phyloP scores from a whole-genome alignment of 2,113 vertebrate genomes.

The Mormoops blainvillei region DNA sequence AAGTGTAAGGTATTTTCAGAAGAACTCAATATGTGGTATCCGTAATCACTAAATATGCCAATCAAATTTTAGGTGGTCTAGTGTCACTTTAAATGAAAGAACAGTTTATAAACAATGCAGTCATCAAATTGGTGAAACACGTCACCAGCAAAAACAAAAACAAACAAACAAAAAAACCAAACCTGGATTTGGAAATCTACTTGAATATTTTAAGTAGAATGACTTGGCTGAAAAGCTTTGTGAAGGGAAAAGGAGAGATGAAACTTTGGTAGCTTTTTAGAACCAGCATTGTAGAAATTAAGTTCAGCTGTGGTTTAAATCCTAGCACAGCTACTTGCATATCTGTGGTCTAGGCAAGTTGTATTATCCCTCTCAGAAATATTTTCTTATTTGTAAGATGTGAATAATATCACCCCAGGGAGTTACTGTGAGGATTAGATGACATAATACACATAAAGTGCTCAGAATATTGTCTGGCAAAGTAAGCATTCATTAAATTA shows the following conservation, averaged over 20 bases:
- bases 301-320: neutral
- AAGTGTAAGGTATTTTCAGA: neutral
- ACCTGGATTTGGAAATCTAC: neutral
- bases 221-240: neutral
- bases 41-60: neutral
- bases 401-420: neutral
- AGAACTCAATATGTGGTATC: neutral
- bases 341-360: neutral
- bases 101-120: neutral
- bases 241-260: neutral
- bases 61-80: neutral
- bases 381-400: neutral
- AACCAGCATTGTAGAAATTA: neutral
- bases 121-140: neutral
- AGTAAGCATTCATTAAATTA: neutral
- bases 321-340: neutral
- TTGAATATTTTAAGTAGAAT: neutral
- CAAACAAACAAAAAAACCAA: too few species aligned
- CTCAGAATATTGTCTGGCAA: neutral
- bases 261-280: neutral
- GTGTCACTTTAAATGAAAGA: slow-evolving; percentile 7
- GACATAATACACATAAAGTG: neutral
- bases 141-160: neutral
- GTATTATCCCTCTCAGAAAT: neutral
- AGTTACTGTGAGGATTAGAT: neutral